Conservation (phyloP, 2,888 invertebrate genomes). For the Drosophila tanythrix region DNA sequence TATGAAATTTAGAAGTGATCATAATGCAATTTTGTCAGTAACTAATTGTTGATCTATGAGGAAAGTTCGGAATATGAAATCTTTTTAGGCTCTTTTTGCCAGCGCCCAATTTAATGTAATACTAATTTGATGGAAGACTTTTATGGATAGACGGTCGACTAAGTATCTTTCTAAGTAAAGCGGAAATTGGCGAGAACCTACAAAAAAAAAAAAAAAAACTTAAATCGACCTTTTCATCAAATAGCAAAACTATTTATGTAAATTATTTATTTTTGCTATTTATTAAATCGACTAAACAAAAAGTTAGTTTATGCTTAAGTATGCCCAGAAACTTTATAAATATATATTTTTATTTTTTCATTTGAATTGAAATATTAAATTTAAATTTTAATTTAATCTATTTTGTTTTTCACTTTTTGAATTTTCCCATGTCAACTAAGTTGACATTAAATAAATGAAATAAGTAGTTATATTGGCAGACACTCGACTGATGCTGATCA, state of each 20-base stretch:
- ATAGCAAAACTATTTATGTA: neutral
- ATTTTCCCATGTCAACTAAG: neutral
- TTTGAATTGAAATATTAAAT: neutral
- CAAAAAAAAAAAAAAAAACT: neutral
- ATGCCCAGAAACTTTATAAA: neutral
- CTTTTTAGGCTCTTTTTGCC: neutral
- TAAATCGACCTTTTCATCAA: neutral
- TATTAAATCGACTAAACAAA: neutral
- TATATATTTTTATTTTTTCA: neutral
- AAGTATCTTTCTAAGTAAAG: neutral
- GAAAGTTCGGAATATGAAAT: neutral
- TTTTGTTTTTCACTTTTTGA: neutral
- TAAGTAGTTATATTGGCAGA: neutral
- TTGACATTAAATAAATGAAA: neutral
- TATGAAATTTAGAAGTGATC: neutral
- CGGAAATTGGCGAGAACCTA: fast-evolving
- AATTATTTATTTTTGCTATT: no score
- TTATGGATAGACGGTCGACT: neutral
- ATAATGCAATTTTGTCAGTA: neutral
- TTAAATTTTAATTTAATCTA: neutral
- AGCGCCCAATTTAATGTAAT: no score
- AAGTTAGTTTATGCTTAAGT: neutral
- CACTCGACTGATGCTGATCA: no score
- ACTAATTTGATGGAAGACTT: neutral
- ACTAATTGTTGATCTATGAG: neutral